Conservation (phyloP, 2,113 vertebrate genomes). For the Cariama cristata region DNA sequence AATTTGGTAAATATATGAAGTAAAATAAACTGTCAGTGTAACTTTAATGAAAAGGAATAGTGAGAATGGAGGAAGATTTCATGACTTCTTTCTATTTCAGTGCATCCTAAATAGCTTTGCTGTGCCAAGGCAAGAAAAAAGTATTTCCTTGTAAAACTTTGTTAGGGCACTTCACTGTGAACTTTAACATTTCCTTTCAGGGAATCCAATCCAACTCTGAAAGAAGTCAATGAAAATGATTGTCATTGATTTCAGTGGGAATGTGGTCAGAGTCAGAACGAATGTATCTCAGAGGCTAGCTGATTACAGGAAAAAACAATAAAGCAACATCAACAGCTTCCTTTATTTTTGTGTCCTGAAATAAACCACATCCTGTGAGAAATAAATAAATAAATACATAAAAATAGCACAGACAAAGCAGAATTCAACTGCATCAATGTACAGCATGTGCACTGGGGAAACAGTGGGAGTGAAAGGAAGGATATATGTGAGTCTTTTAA, state of each 20-base stretch:
- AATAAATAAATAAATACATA: neutral
- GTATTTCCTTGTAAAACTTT: neutral
- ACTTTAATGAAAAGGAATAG: neutral
- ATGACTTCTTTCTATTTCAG: neutral
- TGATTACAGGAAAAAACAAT: neutral
- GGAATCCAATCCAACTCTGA: neutral
- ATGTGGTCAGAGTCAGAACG: neutral
- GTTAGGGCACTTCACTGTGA: slow-evolving; percentile 1
- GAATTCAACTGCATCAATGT: slow-evolving; percentile 36
- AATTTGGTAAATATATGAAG: neutral
- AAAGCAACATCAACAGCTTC: slow-evolving; percentile 2
- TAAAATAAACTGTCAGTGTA: neutral
- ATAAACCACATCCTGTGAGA: slow-evolving; percentile 26
- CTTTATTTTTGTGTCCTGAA: slow-evolving; percentile 45
- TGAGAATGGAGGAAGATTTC: neutral
- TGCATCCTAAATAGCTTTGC: neutral
- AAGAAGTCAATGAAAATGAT: slow-evolving; percentile 37
- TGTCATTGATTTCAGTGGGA: slow-evolving; percentile 23
- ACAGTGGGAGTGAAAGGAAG: slow-evolving; percentile 27
- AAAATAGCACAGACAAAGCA: slow-evolving; percentile 31
- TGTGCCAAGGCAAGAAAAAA: neutral
- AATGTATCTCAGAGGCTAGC: neutral
- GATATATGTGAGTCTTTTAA: neutral
- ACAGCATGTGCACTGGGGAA: neutral
- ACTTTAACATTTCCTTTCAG: slow-evolving; percentile 1